Base-by-base conservation (phyloP, 1,140 invertebrate genomes). In the Gryllus bimaculatus region DNA sequence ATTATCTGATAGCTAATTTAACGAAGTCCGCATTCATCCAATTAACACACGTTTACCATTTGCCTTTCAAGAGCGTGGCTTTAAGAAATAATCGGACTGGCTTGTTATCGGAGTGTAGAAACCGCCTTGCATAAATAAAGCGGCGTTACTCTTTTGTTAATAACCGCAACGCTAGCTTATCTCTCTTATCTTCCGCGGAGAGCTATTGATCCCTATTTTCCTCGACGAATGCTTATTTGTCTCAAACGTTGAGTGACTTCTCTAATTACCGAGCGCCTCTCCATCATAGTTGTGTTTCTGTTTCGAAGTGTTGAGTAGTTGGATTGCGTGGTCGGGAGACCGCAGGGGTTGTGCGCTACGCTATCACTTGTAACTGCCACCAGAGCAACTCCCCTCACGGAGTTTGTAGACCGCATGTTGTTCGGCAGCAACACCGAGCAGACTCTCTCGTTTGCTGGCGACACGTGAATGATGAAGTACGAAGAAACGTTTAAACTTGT, bases 221-320 rank as follows among this genome's bases (percentile, higher is more conserved):
- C 54, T 66, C 54, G 10, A 18, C 54, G 54, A 66, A 18, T 66
- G 54, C 54, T 66, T 66, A 66, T 66, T 66, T 66, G 54, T 66
- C 10, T 18, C 54, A 1, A 1, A 18, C 54, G 10, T 66, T 66
- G 10, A 18, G 10, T 18, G 54, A 66, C 54, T 66, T 66, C 54
- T 66, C 54, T 66, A 66, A 66, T 66, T 66, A 66, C 54, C 54
- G 54, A 66, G 54, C 2, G 10, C 54, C 54, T 66, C 54, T 66
- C 54, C 54, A 66, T 66, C 54, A 66, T 66, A 66, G 54, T 66
- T 66, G 54, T 66, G 54, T 66, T 66, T 66, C 54, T 66, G 54
- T 66, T 66, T 66, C 54, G 54, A 66, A 66, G 18, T 66, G 54
- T 66, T 66, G 54, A 66, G 54, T 66, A 66, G 54, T 66, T 66